Evolutionary conservation across 2,888 invertebrate genomes (phyloP).

Genomic region (Lepidochrysops patricia): DNA sequence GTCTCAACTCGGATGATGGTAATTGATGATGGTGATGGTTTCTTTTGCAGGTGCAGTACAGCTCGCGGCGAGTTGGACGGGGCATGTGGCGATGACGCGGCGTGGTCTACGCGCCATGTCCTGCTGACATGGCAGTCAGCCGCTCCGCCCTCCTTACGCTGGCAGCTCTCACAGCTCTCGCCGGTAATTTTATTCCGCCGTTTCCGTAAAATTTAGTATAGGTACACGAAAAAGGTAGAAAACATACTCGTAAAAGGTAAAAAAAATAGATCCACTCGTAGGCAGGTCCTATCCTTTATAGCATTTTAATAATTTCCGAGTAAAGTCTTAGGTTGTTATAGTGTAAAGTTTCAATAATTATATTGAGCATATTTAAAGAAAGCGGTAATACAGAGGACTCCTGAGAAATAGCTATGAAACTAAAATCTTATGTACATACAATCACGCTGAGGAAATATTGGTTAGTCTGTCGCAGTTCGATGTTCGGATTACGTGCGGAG

Average conservation of each 20-base stretch:
- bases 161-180: conserved; percentile 66
- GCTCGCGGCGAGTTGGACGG: conserved; percentile 27
- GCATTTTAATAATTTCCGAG: no score
- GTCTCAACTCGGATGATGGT: no score
- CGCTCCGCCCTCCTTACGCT: conserved; percentile 67
- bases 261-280: no score
- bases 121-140: conserved; percentile 71
- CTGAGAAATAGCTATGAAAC: not conserved
- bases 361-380: no score
- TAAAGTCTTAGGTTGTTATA: no score
- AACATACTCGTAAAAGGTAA: no score
- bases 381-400: no score
- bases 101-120: conserved; percentile 58
- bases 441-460: not conserved
- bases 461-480: not conserved
- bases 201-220: no score
- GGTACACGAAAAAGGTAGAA: no score
- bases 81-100: conserved; percentile 60
- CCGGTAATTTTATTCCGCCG: conserved; percentile 38
- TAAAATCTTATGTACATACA: not conserved
- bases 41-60: not conserved
- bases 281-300: no score
- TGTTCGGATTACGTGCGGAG: not conserved
- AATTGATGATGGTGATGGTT: not conserved
- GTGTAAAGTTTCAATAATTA: no score